These are phyloP conservation scores for Petrophora chlorosata DNA, from an alignment of 2,888 invertebrate genomes.

Conservation along the genomic window DNA sequence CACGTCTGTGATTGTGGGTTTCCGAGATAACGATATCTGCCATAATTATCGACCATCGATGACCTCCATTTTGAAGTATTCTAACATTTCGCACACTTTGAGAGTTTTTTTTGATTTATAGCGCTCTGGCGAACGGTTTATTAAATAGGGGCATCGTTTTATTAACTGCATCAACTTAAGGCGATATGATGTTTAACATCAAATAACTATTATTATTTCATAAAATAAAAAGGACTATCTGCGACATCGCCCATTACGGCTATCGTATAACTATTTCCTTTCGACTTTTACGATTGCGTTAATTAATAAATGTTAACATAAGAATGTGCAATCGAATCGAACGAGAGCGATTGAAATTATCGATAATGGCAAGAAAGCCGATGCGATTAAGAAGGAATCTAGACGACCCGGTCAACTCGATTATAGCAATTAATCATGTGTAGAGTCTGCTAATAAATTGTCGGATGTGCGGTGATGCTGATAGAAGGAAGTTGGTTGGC, in stretches of 20 bases:
- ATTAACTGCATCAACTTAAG: conserved; percentile 1
- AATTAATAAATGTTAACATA: conserved; percentile 45
- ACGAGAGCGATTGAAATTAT: conserved; percentile 44
- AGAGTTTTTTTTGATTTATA: conserved; percentile 14
- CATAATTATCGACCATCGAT: conserved; percentile 25
- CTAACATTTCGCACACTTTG: conserved; percentile 11
- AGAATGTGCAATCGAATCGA: conserved; percentile 48
- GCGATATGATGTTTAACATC: neutral
- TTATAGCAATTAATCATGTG: conserved; percentile 65
- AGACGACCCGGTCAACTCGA: conserved; percentile 67
- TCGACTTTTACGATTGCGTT: conserved; percentile 41
- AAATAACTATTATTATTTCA: conserved; percentile 12
- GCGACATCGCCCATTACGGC: conserved; percentile 21
- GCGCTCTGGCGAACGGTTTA: conserved; percentile 4
- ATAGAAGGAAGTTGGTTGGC: conserved; percentile 18
- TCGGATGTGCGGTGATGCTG: conserved; percentile 38
- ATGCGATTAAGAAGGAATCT: conserved; percentile 70
- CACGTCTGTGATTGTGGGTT: conserved; percentile 49
- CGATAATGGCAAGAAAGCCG: conserved; percentile 60
- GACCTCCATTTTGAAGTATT: conserved; percentile 16
- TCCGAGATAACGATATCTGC: conserved; percentile 46
- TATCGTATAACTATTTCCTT: conserved; percentile 38
- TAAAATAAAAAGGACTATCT: conserved; percentile 23
- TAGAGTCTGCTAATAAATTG: conserved; percentile 44
- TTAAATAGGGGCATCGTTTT: conserved; percentile 9